These are phyloP conservation scores for Origma solitaria DNA, from an alignment of 2,113 vertebrate genomes.

Conservation along the genomic window DNA sequence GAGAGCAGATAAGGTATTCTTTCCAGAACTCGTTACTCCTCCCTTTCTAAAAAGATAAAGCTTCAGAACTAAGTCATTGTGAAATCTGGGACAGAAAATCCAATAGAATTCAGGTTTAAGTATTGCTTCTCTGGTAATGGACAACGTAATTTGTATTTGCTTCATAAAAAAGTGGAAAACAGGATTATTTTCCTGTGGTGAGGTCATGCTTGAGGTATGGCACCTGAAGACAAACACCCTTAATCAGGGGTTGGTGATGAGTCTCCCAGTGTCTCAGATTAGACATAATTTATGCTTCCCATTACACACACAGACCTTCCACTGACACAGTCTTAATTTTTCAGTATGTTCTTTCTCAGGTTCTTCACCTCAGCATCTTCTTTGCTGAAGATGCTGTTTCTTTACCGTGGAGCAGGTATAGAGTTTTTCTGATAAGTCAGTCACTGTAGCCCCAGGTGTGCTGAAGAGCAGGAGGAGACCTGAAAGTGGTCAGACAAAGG, in stretches of 20 bases:
- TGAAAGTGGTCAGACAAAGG: background rate
- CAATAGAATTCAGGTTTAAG: background rate
- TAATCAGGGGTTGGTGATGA: background rate
- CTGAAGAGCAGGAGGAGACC: background rate
- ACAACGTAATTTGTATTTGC: background rate
- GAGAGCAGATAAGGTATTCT: background rate
- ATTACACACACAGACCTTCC: background rate
- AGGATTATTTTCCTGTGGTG: background rate
- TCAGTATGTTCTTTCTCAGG: background rate
- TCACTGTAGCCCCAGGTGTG: background rate
- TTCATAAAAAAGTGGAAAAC: background rate
- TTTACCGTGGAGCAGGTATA: accelerated
- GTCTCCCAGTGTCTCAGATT: background rate
- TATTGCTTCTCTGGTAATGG: background rate
- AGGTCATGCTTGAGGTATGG: background rate
- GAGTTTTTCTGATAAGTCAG: background rate
- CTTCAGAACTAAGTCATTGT: background rate
- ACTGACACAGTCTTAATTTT: background rate
- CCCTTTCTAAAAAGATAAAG: background rate
- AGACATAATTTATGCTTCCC: background rate
- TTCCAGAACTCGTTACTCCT: background rate
- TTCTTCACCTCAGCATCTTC: background rate
- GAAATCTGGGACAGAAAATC: background rate
- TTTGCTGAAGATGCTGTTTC: background rate
- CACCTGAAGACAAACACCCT: background rate